phyloP scores from a whole-genome alignment of 2,888 invertebrate species.

The Acleris sparsana region DNA sequence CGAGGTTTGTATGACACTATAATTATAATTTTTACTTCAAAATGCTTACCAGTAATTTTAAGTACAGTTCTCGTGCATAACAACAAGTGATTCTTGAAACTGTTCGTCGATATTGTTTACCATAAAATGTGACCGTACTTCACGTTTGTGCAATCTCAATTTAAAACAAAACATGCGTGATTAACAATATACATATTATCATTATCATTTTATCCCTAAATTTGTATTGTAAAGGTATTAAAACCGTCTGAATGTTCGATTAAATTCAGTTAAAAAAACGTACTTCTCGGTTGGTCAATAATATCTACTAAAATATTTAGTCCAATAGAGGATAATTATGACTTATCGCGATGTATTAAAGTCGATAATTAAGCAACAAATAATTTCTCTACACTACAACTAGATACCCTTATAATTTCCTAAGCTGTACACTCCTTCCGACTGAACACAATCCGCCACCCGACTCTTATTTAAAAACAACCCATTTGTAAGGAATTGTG shows the following conservation, averaged over 20 bases:
- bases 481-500: background rate
- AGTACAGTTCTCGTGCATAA: slow-evolving; percentile 45
- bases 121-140: slow-evolving; percentile 32
- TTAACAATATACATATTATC: slow-evolving; percentile 17
- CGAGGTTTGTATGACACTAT: background rate
- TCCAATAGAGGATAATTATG: slow-evolving; percentile 11
- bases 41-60: slow-evolving; percentile 39
- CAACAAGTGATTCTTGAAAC: slow-evolving; percentile 45
- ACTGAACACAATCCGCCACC: slow-evolving; percentile 36
- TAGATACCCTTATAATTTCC: slow-evolving; percentile 31
- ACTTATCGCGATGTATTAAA: slow-evolving; percentile 10
- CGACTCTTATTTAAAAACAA: slow-evolving; percentile 12
- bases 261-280: slow-evolving; percentile 16
- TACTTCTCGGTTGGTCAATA: slow-evolving; percentile 18
- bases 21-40: slow-evolving; percentile 18
- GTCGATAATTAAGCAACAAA: slow-evolving; percentile 27
- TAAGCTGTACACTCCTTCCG: slow-evolving; percentile 20
- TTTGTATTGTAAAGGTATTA: slow-evolving; percentile 24
- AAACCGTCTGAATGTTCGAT: slow-evolving; percentile 14
- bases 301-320: slow-evolving; percentile 26
- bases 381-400: slow-evolving; percentile 35
- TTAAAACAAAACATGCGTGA: slow-evolving; percentile 5
- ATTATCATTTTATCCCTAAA: slow-evolving; percentile 7
- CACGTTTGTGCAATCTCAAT: slow-evolving; percentile 39
- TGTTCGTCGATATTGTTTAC: slow-evolving; percentile 24